phyloP scores from a whole-genome alignment of 2,888 invertebrate species.

The Euplagia quadripunctaria region DNA sequence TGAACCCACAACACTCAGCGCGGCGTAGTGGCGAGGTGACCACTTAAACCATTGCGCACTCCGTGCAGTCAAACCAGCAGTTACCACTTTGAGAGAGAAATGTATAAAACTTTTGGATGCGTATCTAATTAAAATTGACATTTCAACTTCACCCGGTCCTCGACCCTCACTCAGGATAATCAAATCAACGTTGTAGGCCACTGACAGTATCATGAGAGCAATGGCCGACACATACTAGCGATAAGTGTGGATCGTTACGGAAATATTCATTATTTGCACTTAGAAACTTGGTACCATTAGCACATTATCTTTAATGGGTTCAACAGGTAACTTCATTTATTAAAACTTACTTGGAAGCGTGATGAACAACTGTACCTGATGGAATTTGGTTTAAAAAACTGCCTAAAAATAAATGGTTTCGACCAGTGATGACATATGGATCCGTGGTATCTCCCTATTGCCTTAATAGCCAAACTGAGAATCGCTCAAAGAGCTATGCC shows the following conservation, averaged over 20 bases:
- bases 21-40: too few relatives aligned
- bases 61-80: too few relatives aligned
- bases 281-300: background rate
- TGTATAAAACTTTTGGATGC: too few relatives aligned
- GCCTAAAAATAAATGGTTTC: too few relatives aligned
- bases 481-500: too few relatives aligned
- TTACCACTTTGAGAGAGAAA: too few relatives aligned
- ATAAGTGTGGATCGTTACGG: conserved; percentile 6
- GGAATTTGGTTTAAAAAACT: background rate
- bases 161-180: background rate
- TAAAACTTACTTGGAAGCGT: background rate
- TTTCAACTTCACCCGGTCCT: background rate
- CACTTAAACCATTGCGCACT: too few relatives aligned
- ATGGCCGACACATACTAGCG: conserved; percentile 10
- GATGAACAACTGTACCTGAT: background rate
- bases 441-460: too few relatives aligned
- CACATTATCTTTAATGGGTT: too few relatives aligned
- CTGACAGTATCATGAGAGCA: conserved; percentile 6
- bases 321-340: background rate
- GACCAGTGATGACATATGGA: too few relatives aligned
- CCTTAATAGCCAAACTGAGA: too few relatives aligned
- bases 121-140: background rate
- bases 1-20: too few relatives aligned
- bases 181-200: conserved; percentile 5
- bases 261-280: conserved; percentile 9